Base-by-base conservation (phyloP, 2,888 invertebrate genomes). In the Acleris sparsana region DNA sequence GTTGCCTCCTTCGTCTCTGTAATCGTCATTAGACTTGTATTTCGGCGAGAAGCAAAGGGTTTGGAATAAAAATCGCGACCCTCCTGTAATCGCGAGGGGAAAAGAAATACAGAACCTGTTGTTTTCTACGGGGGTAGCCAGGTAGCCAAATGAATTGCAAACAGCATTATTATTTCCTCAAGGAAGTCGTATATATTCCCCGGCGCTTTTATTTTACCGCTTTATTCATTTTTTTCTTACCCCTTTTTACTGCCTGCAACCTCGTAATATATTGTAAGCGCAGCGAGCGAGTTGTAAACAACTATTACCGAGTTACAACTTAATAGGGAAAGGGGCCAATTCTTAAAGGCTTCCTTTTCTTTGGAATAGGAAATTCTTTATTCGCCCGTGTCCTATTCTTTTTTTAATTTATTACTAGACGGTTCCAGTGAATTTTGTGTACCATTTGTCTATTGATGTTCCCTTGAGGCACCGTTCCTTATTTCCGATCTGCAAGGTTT, bases 111-210 rank as follows among this genome's bases (percentile, higher is more conserved):
- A 78, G 75, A 76, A 77, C 75, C 79, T 86, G 89, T 90, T 92
- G 92, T 92, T 91, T 89, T 87, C 78, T 72, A 81, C 84, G 82
- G 79, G 89, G 89, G 89, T 88, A 85, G 85, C 87, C 92, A 92
- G 92, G 92, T 92, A 92, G 88, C 80, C 89, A 93, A 93, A 93
- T 93, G 93, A 93, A 93, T 93, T 93, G 93, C 92, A 93, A 93
- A 93, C 93, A 93, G 92, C 89, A 91, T 93, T 93, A 93, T 93
- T 93, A 93, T 93, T 93, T 92, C 92, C 92, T 92, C 78, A 77
- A 88, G 93, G 93, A 93, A 93, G 93, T 92, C 93, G 88, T 93
- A 93, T 90, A 92, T 93, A 93, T 92, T 89, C 89, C 83, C 76
- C 82, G 83, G 82, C 85, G 90, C 86, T 84, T 92, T 91, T 92